phyloP scores from a whole-genome alignment of 2,888 invertebrate species.

The Catonia carolina region DNA sequence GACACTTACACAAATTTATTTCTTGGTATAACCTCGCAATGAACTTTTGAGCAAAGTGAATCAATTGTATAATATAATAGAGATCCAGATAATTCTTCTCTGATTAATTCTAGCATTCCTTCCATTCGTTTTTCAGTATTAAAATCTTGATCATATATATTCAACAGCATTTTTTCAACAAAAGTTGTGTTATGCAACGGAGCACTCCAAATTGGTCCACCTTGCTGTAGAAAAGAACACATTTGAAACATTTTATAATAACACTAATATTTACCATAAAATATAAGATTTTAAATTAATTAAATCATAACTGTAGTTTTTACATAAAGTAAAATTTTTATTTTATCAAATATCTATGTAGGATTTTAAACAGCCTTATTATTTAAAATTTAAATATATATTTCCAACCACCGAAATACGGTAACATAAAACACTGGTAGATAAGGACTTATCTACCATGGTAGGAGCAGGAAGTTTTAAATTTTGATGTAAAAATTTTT shows the following conservation, averaged over 20 bases:
- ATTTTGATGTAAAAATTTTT: too few relatives aligned
- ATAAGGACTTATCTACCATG: too few relatives aligned
- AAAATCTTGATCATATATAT: constrained; percentile 43
- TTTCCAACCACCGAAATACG: too few relatives aligned
- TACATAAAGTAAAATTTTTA: too few relatives aligned
- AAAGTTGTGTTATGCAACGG: constrained; percentile 76
- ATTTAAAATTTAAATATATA: too few relatives aligned
- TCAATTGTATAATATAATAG: constrained; percentile 86
- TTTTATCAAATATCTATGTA: too few relatives aligned
- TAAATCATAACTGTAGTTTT: too few relatives aligned
- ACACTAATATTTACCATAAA: background rate
- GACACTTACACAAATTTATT: constrained; percentile 54
- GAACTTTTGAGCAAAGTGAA: constrained; percentile 65
- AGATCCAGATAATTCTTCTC: constrained; percentile 73
- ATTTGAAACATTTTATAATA: background rate
- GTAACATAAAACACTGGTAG: too few relatives aligned
- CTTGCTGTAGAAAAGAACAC: constrained; percentile 51
- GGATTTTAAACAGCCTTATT: too few relatives aligned
- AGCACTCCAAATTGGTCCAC: constrained; percentile 92
- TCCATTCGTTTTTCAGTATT: constrained; percentile 67
- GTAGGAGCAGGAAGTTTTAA: too few relatives aligned
- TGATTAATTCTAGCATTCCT: constrained; percentile 75
- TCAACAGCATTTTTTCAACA: constrained; percentile 56
- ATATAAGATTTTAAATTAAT: background rate
- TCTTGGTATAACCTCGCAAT: constrained; percentile 64